phyloP scores from a whole-genome alignment of 2,797 vertebrate species.

The Epinephelus awoara region DNA sequence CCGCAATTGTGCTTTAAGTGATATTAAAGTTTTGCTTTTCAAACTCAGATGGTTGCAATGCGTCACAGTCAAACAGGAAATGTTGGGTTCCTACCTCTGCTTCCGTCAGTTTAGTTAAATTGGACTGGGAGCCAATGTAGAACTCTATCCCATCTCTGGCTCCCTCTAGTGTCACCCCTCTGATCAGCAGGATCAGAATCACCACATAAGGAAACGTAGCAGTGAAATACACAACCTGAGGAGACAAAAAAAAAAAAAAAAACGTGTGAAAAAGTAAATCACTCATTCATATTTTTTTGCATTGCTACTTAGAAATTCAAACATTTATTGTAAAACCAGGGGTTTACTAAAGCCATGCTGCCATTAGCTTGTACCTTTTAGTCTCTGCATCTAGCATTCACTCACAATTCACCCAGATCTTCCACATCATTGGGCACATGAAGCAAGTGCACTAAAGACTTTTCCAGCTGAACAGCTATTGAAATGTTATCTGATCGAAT shows the following conservation, averaged over 20 bases:
- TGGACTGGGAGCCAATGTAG: constrained; percentile 93
- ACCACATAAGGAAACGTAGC: constrained; percentile 93
- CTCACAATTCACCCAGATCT: not conserved
- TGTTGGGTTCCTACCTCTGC: constrained; percentile 82
- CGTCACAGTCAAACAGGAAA: not conserved
- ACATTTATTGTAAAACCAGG: not conserved
- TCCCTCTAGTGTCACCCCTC: constrained; percentile 92
- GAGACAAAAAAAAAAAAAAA: constrained; percentile 9
- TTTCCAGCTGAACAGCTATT: no score
- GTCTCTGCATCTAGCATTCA: not conserved
- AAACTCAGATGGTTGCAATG: not conserved
- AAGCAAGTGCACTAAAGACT: no score
- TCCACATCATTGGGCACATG: no score
- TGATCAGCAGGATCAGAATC: constrained; percentile 90
- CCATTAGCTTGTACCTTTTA: not conserved
- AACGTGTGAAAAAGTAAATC: not conserved
- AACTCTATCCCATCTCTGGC: constrained; percentile 91
- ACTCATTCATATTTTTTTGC: not conserved
- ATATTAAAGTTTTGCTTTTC: not conserved
- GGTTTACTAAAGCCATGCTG: not conserved
- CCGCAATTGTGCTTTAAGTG: not conserved
- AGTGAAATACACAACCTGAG: constrained; percentile 95
- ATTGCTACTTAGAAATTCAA: not conserved
- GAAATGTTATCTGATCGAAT: no score
- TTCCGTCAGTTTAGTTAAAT: constrained; percentile 90